Evolutionary conservation across 2,113 vertebrate species (phyloP).

Genomic region (Donacobius atricapilla): DNA sequence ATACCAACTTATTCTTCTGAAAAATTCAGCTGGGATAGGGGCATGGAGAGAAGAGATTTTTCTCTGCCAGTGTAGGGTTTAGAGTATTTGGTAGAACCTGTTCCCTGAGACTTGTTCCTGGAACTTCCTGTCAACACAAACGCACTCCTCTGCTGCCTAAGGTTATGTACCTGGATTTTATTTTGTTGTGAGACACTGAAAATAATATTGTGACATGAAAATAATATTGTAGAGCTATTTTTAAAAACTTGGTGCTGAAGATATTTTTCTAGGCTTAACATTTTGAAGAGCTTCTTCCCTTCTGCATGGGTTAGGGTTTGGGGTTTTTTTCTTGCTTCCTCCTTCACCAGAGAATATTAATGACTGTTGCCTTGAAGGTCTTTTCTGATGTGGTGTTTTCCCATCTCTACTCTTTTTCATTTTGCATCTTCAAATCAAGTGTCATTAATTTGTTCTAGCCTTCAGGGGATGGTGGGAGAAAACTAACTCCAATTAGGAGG

Average conservation of each 20-base stretch:
- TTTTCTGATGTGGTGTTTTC: background rate
- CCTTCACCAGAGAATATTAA: background rate
- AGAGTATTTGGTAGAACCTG: background rate
- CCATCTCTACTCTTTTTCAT: background rate
- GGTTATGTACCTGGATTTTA: background rate
- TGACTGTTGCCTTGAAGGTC: background rate
- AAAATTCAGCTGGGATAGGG: background rate
- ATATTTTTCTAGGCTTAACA: background rate
- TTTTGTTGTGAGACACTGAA: background rate
- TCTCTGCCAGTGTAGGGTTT: background rate
- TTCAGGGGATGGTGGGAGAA: slow-evolving; percentile 1
- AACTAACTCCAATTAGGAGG: background rate
- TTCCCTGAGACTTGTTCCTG: background rate
- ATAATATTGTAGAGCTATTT: background rate
- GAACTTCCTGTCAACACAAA: background rate
- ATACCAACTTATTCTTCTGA: background rate
- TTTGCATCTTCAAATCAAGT: background rate
- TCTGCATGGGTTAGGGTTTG: background rate
- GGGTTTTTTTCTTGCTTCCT: background rate
- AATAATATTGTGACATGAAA: background rate
- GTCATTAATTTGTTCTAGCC: slow-evolving; percentile 29
- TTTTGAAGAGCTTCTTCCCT: background rate
- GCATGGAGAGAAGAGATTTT: background rate
- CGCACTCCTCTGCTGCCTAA: background rate
- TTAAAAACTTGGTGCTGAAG: background rate